Conservation (phyloP, 2,888 invertebrate genomes). For the Dione juno region DNA sequence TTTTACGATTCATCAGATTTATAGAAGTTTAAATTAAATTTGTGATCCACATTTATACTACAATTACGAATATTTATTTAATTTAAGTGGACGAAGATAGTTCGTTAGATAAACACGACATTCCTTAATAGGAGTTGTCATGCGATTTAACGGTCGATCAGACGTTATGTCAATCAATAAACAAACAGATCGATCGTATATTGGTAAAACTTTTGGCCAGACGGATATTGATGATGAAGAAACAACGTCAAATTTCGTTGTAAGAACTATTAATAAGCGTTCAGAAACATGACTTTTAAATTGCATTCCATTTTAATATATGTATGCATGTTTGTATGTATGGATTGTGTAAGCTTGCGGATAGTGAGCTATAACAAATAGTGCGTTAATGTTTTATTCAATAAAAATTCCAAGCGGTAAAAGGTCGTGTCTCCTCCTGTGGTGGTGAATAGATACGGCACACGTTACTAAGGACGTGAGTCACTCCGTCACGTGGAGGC, state of each 20-base stretch:
- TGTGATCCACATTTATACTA: not conserved
- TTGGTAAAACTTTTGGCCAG: conserved; percentile 36
- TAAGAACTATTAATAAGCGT: conserved; percentile 38
- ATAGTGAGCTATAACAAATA: conserved; percentile 29
- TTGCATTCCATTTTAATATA: not conserved
- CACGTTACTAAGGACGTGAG: conserved; percentile 37
- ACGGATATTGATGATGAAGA: conserved; percentile 42
- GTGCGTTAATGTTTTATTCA: conserved; percentile 47
- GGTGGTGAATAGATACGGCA: conserved; percentile 33
- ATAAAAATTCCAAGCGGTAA: conserved; percentile 43
- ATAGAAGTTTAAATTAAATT: conserved; percentile 20
- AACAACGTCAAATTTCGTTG: conserved; percentile 37
- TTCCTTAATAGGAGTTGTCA: conserved; percentile 31
- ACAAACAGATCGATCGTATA: conserved; percentile 31
- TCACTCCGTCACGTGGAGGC: conserved; percentile 43
- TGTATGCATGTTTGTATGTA: not conserved
- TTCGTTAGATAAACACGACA: conserved; percentile 7
- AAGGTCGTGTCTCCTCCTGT: conserved; percentile 41
- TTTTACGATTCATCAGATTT: conserved; percentile 37
- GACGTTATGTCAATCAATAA: conserved; percentile 30
- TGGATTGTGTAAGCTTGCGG: conserved; percentile 31
- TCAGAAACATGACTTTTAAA: conserved; percentile 29
- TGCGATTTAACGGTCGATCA: conserved; percentile 35
- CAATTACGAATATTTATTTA: not conserved
- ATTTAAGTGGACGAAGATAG: conserved; percentile 5